Base-by-base conservation (phyloP, 37 sponge, comb jelly and placozoan genomes). In the Haliclona indistincta region DNA sequence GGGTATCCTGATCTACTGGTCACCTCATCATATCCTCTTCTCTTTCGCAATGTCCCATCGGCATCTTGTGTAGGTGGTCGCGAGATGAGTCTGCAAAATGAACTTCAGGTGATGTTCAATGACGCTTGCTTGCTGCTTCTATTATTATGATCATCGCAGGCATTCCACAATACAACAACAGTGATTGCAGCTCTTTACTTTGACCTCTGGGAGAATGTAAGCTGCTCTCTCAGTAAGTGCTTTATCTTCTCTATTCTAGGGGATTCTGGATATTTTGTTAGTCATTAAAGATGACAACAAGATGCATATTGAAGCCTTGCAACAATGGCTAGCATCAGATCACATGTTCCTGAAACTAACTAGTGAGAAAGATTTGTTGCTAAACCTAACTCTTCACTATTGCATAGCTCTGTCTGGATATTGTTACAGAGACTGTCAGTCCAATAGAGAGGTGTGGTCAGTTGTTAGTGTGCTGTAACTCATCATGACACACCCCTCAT, bases 301-400 rank as follows among this genome's bases (percentile, higher is more conserved):
- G 53, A 10, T 1, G 28, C 38, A 1, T 20, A 38, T 84, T 32
- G 47, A 66, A 23, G 85, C 85, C 5, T 63, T 41, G 51, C 47
- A 65, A 38, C 85, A 84, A 42, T 37, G 36, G 10, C 69, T 84
- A 39, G 38, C 51, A 5, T 53, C 40, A 19, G 77, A 77, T 64
- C 73, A 84, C 65, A 70, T 77, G 78, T 84, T 84, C 69, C 72
- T 84, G 22, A 84, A 84, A 36, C 71, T 75, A 0, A 38, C 77
- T 3, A 72, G 85, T 84, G 38, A 68, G 84, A 10, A 47, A 17
- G 15, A 47, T 47, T 47, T 10, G 10, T 17, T 47, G 10, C 51
- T 47, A 47, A 17, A 17, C 15, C 51, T 47, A 10, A 10, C 15
- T 15, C 15, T 47, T 47, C 51, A 47, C 15, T 47, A 10, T 17